Evolutionary conservation across 2,113 vertebrate genomes (phyloP).

Genomic region (Acrocephalus kingi): DNA sequence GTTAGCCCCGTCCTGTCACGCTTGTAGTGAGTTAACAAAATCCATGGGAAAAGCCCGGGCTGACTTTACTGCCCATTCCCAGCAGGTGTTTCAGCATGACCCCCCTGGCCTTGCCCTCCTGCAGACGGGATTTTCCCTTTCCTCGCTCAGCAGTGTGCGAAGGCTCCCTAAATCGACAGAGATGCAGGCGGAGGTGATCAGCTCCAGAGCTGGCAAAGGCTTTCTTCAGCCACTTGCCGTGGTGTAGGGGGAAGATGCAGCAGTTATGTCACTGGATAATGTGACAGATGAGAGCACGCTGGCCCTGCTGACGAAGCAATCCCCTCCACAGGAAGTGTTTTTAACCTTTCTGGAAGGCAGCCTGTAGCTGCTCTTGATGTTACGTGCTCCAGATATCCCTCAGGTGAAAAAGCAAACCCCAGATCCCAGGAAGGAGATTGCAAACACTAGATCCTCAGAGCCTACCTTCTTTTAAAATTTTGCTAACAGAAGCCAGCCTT

Average conservation of each 20-base stretch:
- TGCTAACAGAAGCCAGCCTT: not conserved
- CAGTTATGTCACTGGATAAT: not conserved
- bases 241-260: not conserved
- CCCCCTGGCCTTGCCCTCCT: not conserved
- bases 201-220: not conserved
- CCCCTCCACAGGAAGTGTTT: not conserved
- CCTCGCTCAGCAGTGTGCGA: rapidly evolving
- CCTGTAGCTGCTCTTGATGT: not conserved
- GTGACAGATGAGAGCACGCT: not conserved
- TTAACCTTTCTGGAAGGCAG: not conserved
- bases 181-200: rapidly evolving
- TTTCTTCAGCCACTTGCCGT: not conserved
- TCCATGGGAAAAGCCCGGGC: not conserved
- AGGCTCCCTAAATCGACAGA: not conserved
- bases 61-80: not conserved
- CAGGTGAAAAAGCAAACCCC: not conserved
- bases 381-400: not conserved
- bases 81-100: not conserved
- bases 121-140: not conserved
- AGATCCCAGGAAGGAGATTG: not conserved
- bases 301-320: not conserved
- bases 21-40: not conserved
- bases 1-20: not conserved
- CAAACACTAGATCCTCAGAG: not conserved
- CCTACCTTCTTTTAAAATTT: not conserved